Conservation (phyloP, 2,888 invertebrate genomes). For the Quadroppia sp. region DNA sequence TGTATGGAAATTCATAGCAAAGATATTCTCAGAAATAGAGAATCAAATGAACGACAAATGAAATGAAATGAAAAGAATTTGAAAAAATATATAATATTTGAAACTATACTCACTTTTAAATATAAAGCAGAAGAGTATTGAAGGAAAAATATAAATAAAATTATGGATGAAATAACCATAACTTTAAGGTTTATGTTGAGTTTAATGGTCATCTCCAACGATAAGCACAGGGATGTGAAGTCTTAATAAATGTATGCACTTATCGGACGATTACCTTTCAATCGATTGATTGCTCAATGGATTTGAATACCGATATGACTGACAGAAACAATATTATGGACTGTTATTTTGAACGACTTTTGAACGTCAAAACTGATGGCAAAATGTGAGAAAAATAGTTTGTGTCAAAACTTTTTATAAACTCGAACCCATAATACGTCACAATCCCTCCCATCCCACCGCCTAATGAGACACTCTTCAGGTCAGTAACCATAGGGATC, state of each 20-base stretch:
- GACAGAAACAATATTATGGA: not conserved
- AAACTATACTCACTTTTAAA: slow-evolving; percentile 17
- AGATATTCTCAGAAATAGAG: not conserved
- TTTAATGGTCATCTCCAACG: slow-evolving; percentile 18
- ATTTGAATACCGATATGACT: not conserved
- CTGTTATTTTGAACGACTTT: slow-evolving; percentile 1
- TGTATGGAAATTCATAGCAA: no score
- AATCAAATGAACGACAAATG: not conserved
- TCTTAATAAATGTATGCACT: not conserved
- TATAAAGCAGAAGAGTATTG: slow-evolving; percentile 25
- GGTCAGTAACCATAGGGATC: slow-evolving; percentile 9
- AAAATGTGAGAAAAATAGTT: not conserved
- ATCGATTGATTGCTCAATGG: not conserved
- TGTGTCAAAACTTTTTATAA: slow-evolving; percentile 20
- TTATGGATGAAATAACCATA: not conserved
- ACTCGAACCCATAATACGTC: not conserved
- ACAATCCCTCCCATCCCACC: slow-evolving; percentile 8
- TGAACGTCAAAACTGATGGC: slow-evolving; percentile 11
- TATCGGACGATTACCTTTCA: slow-evolving; percentile 26
- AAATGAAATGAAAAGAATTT: not conserved
- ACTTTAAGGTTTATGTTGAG: not conserved
- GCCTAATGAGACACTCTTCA: slow-evolving; percentile 7
- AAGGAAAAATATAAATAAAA: slow-evolving; percentile 1
- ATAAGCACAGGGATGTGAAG: not conserved
- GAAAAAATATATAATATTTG: not conserved